Percentiles rank a stretch among this genome's conserved stretches.
phyloP scores from a whole-genome alignment of 1,140 invertebrate genomes.

The Manduca sexta region DNA sequence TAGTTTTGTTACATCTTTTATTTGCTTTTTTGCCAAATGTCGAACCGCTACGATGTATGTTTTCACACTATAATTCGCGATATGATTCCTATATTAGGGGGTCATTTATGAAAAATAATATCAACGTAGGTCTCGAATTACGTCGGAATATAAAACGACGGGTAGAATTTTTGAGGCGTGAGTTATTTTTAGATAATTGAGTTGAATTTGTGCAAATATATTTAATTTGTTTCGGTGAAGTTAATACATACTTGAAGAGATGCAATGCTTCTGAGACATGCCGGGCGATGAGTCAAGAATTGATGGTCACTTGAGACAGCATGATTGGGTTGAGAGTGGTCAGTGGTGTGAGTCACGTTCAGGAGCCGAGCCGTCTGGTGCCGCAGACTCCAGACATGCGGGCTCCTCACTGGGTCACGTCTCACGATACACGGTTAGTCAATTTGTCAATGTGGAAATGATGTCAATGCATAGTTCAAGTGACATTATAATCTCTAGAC shows the following conservation, averaged over 20 bases:
- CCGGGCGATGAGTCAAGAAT: background rate
- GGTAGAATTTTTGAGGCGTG: background rate
- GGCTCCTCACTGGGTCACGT: slow-evolving; percentile 50
- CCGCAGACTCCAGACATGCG: slow-evolving; percentile 37
- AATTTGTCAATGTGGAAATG: too few relatives aligned
- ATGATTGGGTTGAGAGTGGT: slow-evolving; percentile 38
- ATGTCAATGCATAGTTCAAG: too few relatives aligned
- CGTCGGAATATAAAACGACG: background rate
- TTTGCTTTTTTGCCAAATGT: slow-evolving; percentile 56
- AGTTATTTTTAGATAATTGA: background rate
- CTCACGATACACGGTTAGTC: slow-evolving; percentile 19
- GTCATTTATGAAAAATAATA: slow-evolving; percentile 8
- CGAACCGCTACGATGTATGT: slow-evolving; percentile 53
- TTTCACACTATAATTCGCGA: slow-evolving; percentile 59
- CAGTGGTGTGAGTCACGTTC: slow-evolving; percentile 34
- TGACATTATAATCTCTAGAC: too few relatives aligned
- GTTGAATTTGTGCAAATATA: background rate
- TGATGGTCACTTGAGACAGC: slow-evolving; percentile 24
- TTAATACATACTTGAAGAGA: background rate
- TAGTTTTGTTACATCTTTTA: slow-evolving; percentile 53
- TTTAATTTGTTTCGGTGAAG: background rate
- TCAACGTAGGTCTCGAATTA: slow-evolving; percentile 4
- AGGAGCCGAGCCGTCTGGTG: slow-evolving; percentile 43
- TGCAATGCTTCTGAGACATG: too few relatives aligned
- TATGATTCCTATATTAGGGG: slow-evolving; percentile 44